phyloP scores from a whole-genome alignment of 2,797 vertebrate species.

The Enteromius afrohamiltoni region DNA sequence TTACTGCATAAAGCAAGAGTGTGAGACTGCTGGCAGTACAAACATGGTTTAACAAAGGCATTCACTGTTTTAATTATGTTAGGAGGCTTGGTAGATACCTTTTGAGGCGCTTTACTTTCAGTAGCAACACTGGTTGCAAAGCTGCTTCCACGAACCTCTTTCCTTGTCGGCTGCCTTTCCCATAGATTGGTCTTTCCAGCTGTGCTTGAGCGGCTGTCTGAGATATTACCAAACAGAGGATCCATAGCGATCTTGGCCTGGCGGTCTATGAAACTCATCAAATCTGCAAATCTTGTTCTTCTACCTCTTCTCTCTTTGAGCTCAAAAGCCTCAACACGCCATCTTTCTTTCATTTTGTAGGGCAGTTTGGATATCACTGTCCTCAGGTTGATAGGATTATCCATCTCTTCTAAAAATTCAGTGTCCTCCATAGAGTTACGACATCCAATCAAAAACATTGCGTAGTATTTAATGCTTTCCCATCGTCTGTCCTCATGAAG shows the following conservation, averaged over 20 bases:
- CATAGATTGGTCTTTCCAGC: background rate
- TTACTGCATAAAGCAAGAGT: background rate
- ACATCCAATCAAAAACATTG: slow-evolving; percentile 28
- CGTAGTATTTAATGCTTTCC: background rate
- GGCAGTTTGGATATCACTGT: slow-evolving; percentile 7
- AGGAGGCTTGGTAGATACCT: background rate
- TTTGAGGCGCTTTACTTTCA: background rate
- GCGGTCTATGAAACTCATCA: background rate
- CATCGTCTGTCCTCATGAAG: slow-evolving; percentile 11
- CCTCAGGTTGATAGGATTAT: background rate
- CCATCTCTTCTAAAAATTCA: slow-evolving; percentile 19
- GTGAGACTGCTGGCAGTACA: slow-evolving; percentile 29
- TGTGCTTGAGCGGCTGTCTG: background rate
- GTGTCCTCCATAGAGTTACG: background rate
- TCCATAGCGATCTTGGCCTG: slow-evolving; percentile 14
- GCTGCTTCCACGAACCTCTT: background rate
- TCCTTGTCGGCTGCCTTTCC: background rate
- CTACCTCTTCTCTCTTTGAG: background rate
- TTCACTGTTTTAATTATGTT: background rate
- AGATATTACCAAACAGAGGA: slow-evolving; percentile 11
- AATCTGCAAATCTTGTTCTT: slow-evolving; percentile 3
- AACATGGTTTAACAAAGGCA: slow-evolving; percentile 13
- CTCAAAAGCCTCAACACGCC: slow-evolving; percentile 5
- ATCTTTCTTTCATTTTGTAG: slow-evolving; percentile 12
- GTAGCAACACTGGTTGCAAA: background rate